Base-by-base conservation (phyloP, 1,140 invertebrate species). In the Muscidifurax raptorellus region DNA sequence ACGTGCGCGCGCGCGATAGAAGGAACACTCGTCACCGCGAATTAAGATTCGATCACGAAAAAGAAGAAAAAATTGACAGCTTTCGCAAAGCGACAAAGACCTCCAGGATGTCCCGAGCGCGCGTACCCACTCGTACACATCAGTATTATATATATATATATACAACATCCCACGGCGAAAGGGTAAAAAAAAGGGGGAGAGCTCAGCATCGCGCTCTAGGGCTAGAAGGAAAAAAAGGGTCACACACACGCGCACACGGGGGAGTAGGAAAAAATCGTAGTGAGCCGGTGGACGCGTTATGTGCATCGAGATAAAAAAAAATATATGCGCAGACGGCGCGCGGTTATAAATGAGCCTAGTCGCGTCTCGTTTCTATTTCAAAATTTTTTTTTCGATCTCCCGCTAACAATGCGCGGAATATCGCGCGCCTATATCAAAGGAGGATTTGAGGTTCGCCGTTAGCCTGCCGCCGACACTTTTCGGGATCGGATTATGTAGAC, bases 111-210 rank as follows among this genome's bases (percentile, higher is more conserved):
- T 52, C 47, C 47, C 47, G 5, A 18, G 47, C 47, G 18, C 47
- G 18, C 18, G n/a, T 59, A 59, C 0, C 52, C 52, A 77, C 7
- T 40, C 36, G 71, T 47, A 13, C 30, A 22, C 25, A n/a, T n/a
- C n/a, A n/a, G n/a, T n/a, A n/a, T n/a, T n/a, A n/a, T n/a, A n/a
- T n/a, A n/a, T n/a, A n/a, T n/a, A n/a, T n/a, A n/a, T 28, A 13
- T 15, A 44, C 28, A 74, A 74, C 71, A 76, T 76, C 52, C 72
- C 25, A 44, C 30, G 40, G 36, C 59, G 74, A 83, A 83, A 83
- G 82, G 82, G 82, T 83, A 69, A 83, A 83, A 83, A 83, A 83
- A 77, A 52, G 13, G 47, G 71, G 69, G 32, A 74, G 32, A 74
- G 66, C 12, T 30, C 5, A 40, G 30, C 28, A 40, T n/a, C 71